Percentiles rank a stretch among this genome's conserved stretches.
phyloP scores from a whole-genome alignment of 2,888 invertebrate species.

The Arge pagana region DNA sequence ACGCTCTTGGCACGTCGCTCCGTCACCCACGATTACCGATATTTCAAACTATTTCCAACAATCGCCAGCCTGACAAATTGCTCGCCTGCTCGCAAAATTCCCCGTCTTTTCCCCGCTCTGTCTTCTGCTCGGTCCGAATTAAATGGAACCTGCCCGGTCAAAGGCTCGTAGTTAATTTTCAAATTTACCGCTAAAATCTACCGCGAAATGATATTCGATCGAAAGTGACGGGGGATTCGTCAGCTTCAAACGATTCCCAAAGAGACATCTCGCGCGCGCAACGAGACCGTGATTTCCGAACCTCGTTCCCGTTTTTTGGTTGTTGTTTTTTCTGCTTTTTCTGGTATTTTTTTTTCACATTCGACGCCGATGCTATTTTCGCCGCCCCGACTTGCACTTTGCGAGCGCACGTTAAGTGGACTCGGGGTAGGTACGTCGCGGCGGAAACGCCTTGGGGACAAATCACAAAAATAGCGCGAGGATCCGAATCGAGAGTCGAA shows the following conservation, averaged over 20 bases:
- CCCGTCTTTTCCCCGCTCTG: background rate
- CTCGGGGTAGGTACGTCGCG: slow-evolving; percentile 7
- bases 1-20: slow-evolving; percentile 14
- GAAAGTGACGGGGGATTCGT: too few species aligned
- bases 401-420: slow-evolving; percentile 16
- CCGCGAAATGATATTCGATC: too few species aligned
- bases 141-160: too few species aligned
- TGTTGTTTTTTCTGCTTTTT: slow-evolving; percentile 1
- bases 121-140: too few species aligned
- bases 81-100: slow-evolving; percentile 1
- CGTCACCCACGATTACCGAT: slow-evolving; percentile 5
- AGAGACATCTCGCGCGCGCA: background rate
- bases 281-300: background rate
- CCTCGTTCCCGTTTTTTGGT: slow-evolving; percentile 16
- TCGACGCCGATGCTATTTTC: slow-evolving; percentile 17
- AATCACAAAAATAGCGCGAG: slow-evolving; percentile 47
- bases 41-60: slow-evolving; percentile 18
- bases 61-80: slow-evolving; percentile 16
- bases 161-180: too few species aligned
- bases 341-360: slow-evolving; percentile 15
- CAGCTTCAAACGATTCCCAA: too few species aligned
- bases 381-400: slow-evolving; percentile 14
- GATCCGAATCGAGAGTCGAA: slow-evolving; percentile 4
- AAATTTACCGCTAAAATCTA: too few species aligned
- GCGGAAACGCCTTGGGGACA: slow-evolving; percentile 45